Evolutionary conservation across 2,888 invertebrate species (phyloP), one percentile per base, ranked within the genome.

Genomic region (Dolomedes plantarius): DNA sequence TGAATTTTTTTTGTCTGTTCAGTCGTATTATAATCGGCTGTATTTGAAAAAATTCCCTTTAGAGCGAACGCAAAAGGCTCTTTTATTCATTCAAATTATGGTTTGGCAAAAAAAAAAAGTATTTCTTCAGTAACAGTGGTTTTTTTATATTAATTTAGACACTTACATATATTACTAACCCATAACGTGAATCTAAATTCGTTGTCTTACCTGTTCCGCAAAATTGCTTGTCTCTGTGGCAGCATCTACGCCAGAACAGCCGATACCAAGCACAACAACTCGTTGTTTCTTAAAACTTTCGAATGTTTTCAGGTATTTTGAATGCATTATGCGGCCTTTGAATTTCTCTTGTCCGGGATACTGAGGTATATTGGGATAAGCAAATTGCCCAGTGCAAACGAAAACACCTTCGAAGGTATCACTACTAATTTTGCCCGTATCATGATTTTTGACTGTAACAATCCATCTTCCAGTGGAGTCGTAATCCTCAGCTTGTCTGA

Each of bases 221-320:
- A 90, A 86, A 36, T 90, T 88, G 75, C 91, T 90, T 29, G 91
- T 89, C 74, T 91, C 92, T 9, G 91, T 91, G 23, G 91, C 91
- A 1, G 90, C 89, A 88, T 92, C 92, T 0, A 90, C 90, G 3
- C 90, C 92, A 0, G 92, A 92, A 88, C 92, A 92, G 0, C 93
- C 92, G 74, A 93, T 91, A 1, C 93, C 93, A 36, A 93, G 89
- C 0, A 93, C 90, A 28, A 93, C 90, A 5, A 92, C 91, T 68
- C 90, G 88, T 88, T 91, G 90, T 56, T 90, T 90, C 28, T 79
- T 87, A 80, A 89, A 89, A 27, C 76, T 82, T n/a, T 78, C 72
- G 6, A 88, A 81, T 41, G 87, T 87, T 11, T 89, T 88, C 74
- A 88, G 86, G 9, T 87, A 83, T 56, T 89, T 90, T 7, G 89